Evolutionary conservation across 2,888 invertebrate genomes (phyloP).

Genomic region (Lamellibrachia columna): DNA sequence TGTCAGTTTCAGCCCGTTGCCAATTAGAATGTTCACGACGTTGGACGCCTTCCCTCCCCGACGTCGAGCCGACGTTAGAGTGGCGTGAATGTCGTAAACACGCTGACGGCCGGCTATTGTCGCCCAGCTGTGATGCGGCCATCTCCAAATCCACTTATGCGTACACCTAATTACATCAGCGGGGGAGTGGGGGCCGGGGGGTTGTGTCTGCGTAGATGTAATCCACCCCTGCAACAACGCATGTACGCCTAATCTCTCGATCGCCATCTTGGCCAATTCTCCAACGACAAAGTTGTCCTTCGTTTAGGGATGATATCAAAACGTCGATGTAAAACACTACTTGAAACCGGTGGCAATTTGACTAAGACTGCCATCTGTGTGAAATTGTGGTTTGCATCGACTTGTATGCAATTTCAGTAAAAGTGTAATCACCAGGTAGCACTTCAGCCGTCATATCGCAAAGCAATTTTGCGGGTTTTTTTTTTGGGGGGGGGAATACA

Average conservation of each 20-base stretch:
- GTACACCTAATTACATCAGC: neutral
- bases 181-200: neutral
- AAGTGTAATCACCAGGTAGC: too few relatives aligned
- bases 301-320: too few relatives aligned
- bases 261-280: neutral
- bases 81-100: neutral
- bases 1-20: neutral
- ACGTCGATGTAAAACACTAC: too few relatives aligned
- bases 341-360: too few relatives aligned
- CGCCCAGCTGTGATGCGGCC: neutral
- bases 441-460: too few relatives aligned
- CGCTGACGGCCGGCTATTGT: neutral
- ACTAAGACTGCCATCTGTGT: too few relatives aligned
- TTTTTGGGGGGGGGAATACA: too few relatives aligned
- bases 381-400: too few relatives aligned
- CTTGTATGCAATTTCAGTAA: too few relatives aligned
- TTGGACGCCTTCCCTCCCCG: neutral
- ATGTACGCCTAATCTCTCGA: neutral
- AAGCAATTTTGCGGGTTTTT: too few relatives aligned
- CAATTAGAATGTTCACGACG: neutral
- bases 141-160: slow-evolving; percentile 12
- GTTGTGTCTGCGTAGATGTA: neutral
- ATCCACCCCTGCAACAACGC: neutral
- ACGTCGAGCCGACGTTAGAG: neutral
- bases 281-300: neutral